These are phyloP conservation scores for Tragelaphus strepsiceros DNA, from an alignment of 2,113 vertebrate species.

Conservation along the genomic window DNA sequence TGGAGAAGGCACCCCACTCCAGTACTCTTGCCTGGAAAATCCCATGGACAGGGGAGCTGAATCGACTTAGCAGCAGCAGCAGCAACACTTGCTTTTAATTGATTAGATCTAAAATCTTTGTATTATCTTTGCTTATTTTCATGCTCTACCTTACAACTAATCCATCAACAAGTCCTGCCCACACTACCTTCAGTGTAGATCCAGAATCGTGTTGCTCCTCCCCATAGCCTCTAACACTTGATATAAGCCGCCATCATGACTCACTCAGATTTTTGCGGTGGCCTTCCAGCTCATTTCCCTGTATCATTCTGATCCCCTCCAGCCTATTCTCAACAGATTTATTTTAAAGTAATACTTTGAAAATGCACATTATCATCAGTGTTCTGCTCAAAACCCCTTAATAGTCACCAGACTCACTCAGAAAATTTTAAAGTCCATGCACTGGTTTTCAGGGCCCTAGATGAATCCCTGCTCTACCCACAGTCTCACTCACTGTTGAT, in stretches of 20 bases:
- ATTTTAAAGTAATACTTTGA: neutral
- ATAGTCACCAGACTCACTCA: neutral
- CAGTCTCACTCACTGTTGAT: neutral
- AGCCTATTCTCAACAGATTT: neutral
- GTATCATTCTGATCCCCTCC: neutral
- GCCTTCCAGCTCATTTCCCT: neutral
- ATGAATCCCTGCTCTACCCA: neutral
- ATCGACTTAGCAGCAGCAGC: too few species aligned
- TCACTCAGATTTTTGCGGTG: neutral
- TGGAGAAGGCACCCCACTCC: neutral
- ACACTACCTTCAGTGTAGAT: too few species aligned
- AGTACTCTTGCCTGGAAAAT: too few species aligned
- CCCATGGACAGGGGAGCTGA: too few species aligned
- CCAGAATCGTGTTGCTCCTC: neutral
- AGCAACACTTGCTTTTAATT: neutral
- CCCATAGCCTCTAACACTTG: neutral
- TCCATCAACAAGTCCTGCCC: neutral
- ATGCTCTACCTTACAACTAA: neutral
- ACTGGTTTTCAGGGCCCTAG: neutral
- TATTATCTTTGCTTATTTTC: neutral
- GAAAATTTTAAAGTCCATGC: neutral
- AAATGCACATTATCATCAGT: neutral
- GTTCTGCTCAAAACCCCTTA: neutral
- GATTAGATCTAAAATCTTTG: neutral
- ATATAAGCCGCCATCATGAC: neutral